These are phyloP conservation scores for Actias luna DNA, from an alignment of 2,888 invertebrate genomes.

Conservation along the genomic window DNA sequence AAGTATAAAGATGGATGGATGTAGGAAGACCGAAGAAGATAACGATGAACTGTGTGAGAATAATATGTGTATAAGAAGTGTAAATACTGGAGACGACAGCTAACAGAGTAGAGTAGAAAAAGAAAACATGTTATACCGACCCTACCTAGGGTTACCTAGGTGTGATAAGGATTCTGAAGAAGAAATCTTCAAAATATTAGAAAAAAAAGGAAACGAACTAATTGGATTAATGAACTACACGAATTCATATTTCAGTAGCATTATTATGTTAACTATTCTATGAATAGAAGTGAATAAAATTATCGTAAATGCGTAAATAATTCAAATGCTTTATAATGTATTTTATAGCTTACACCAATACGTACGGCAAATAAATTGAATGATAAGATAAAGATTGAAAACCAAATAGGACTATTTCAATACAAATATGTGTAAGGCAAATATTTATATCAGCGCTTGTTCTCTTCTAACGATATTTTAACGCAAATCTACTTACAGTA, in stretches of 20 bases:
- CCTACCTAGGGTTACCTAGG: too few species aligned
- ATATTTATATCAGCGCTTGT: neutral
- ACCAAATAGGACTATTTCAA: conserved; percentile 35
- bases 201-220: too few species aligned
- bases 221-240: too few species aligned
- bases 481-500: neutral
- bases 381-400: conserved; percentile 33
- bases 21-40: too few species aligned
- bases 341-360: conserved; percentile 6
- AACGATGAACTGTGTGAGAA: too few species aligned
- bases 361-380: conserved; percentile 7
- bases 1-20: too few species aligned
- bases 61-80: too few species aligned
- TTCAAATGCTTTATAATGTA: conserved; percentile 7
- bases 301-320: conserved; percentile 12
- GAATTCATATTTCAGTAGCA: neutral
- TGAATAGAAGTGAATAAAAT: neutral
- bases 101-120: too few species aligned
- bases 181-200: too few species aligned
- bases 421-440: conserved; percentile 34
- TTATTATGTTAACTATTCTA: neutral
- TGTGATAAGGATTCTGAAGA: too few species aligned
- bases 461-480: neutral
- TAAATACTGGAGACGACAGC: too few species aligned
- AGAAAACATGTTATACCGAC: too few species aligned